Percentiles rank a stretch among this genome's conserved stretches.
Evolutionary conservation across 2,113 vertebrate species (phyloP).

Genomic region (Lepus americanus): DNA sequence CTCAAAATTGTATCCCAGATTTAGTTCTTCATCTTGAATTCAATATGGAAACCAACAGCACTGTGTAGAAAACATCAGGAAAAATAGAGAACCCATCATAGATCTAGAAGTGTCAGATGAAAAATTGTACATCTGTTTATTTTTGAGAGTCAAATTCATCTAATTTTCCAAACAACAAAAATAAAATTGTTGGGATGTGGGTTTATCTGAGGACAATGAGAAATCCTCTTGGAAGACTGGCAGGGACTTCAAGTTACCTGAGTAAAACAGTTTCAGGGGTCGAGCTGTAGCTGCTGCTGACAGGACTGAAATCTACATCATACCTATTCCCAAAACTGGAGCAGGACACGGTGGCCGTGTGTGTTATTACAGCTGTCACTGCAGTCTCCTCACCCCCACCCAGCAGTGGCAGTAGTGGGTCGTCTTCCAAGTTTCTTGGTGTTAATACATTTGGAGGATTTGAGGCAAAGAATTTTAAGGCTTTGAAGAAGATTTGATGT

Average conservation of each 20-base stretch:
- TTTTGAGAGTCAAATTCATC: not conserved
- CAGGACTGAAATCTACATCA: not conserved
- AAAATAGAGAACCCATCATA: no score
- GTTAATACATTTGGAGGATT: not conserved
- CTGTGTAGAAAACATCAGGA: not conserved
- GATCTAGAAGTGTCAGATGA: not conserved
- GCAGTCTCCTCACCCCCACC: not conserved
- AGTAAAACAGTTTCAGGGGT: not conserved
- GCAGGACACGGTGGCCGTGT: no score
- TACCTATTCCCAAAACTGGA: rapidly evolving
- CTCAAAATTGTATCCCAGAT: not conserved
- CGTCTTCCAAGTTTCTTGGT: not conserved
- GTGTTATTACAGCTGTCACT: not conserved
- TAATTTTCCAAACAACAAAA: not conserved
- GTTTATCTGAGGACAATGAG: not conserved
- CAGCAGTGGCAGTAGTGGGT: rapidly evolving
- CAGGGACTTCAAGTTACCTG: not conserved
- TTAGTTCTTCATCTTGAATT: not conserved
- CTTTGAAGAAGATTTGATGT: not conserved
- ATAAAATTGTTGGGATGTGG: not conserved
- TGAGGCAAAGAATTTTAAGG: not conserved
- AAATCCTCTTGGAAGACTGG: not conserved
- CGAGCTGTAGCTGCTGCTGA: not conserved
- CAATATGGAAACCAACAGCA: not conserved
- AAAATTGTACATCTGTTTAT: not conserved